These are phyloP conservation scores for Girardia tigrina DNA, from an alignment of 2,888 invertebrate genomes.

Conservation along the genomic window DNA sequence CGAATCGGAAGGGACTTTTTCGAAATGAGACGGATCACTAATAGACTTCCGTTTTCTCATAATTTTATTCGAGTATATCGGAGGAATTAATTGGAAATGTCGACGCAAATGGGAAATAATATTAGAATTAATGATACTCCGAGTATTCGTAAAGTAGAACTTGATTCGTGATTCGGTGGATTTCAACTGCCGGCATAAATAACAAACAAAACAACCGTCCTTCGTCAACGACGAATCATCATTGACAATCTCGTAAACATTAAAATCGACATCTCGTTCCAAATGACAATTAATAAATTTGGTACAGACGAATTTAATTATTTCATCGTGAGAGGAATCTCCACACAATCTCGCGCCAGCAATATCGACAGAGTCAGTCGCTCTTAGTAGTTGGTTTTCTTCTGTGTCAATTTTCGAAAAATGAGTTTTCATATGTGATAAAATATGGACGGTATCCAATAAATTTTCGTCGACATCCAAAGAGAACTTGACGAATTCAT, in stretches of 20 bases:
- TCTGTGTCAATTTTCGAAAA: background rate
- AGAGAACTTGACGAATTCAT: background rate
- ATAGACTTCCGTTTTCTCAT: too few species aligned
- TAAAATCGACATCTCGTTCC: slow-evolving; percentile 1
- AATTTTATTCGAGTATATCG: background rate
- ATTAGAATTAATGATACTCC: background rate
- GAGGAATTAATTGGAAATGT: background rate
- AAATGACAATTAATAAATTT: background rate
- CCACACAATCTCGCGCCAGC: background rate
- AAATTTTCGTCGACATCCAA: background rate
- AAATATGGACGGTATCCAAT: background rate
- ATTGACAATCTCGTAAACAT: background rate
- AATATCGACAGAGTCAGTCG: background rate
- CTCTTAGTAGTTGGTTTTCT: background rate
- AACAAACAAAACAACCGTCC: background rate
- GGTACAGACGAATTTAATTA: background rate
- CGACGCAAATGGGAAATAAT: background rate
- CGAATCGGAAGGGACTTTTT: too few species aligned
- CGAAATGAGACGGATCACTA: too few species aligned
- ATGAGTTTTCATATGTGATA: background rate
- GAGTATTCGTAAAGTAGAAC: background rate
- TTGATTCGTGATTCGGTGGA: background rate
- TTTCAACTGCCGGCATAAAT: background rate
- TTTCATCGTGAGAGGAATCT: background rate
- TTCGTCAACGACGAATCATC: background rate